These are phyloP conservation scores for Zoanthus sociatus DNA, from an alignment of 92 coral and sea anemone genomes.

Conservation along the genomic window DNA sequence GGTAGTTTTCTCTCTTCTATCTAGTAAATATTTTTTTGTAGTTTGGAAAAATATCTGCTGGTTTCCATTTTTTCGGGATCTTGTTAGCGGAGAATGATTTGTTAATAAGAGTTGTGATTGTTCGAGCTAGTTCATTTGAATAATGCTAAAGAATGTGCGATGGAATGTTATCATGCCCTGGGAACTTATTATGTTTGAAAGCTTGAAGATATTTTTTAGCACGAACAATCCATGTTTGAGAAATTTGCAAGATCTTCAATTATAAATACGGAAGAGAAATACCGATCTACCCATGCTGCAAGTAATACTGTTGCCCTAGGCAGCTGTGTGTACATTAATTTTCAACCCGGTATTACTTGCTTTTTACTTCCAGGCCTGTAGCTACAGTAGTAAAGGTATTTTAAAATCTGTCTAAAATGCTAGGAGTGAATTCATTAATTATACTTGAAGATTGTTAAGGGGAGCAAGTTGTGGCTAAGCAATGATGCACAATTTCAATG, in stretches of 20 bases:
- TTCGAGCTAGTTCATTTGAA: slow-evolving; percentile 58
- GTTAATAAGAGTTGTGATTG: slow-evolving; percentile 49
- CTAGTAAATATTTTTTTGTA: slow-evolving; percentile 67
- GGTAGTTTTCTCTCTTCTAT: slow-evolving; percentile 63
- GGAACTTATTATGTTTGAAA: slow-evolving; percentile 59
- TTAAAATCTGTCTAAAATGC: too few relatives aligned
- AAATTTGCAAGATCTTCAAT: slow-evolving; percentile 50
- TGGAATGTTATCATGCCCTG: slow-evolving; percentile 63
- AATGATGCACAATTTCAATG: too few relatives aligned
- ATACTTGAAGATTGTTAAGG: too few relatives aligned
- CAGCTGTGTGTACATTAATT: too few relatives aligned
- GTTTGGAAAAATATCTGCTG: slow-evolving; percentile 66
- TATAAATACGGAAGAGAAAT: slow-evolving; percentile 56
- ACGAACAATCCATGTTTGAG: slow-evolving; percentile 46
- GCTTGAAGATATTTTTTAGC: slow-evolving; percentile 42
- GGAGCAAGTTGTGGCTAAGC: too few relatives aligned
- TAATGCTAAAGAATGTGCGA: slow-evolving; percentile 46
- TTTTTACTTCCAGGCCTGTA: too few relatives aligned
- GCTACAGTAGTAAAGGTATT: too few relatives aligned
- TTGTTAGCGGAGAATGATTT: slow-evolving; percentile 55
- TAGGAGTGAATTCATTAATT: too few relatives aligned
- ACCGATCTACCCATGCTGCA: slow-evolving; percentile 15
- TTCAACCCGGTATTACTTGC: too few relatives aligned
- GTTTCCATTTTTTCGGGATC: neutral
- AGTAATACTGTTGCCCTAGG: neutral